Evolutionary conservation across 2,888 invertebrate genomes (phyloP), one percentile per base, ranked within the genome.

Genomic region (Cataglyphis rosenhaueri): DNA sequence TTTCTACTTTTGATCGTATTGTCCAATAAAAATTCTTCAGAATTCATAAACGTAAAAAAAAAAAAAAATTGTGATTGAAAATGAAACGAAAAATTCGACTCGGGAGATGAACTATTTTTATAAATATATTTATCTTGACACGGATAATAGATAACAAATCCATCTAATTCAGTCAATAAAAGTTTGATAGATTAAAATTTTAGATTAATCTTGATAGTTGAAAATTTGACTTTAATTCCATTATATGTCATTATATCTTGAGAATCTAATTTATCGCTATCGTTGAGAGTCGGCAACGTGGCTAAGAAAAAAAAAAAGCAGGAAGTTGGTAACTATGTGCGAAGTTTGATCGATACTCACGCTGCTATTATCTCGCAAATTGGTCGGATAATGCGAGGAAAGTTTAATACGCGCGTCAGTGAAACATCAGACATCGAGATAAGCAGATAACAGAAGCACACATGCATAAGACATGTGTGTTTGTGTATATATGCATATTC

Each of bases 331-430:
- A 84, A 70, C 79, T 66, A 83, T 59, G 85, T 32, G 57, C 44
- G 57, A 71, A 65, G 88, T 89, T 89, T 88, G 89, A 88, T 89
- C 88, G 88, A 89, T 89, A 89, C 66, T 41, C 48, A 71, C 48
- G n/a, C 59, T 10, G 52, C 59, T 74, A 86, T 88, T 89, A 81
- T 84, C 90, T 85, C 62, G 81, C 82, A 85, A 86, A 88, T 87
- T 78, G 85, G 82, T 81, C 64, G 83, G 84, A 84, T 89, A 89
- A 89, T 84, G 85, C 83, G 86, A 84, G 89, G 86, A 89, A 89
- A 89, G 88, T 85, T 89, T 89, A 85, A 89, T 86, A 88, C 86
- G 71, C 85, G 89, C 89, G 86, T 89, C 86, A 86, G 88, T 88
- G 70, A 89, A 89, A 89, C 89, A 89, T 84, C 86, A 88, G 84